Evolutionary conservation across 2,113 vertebrate species (phyloP).

Genomic region (Aviceda subcristata): DNA sequence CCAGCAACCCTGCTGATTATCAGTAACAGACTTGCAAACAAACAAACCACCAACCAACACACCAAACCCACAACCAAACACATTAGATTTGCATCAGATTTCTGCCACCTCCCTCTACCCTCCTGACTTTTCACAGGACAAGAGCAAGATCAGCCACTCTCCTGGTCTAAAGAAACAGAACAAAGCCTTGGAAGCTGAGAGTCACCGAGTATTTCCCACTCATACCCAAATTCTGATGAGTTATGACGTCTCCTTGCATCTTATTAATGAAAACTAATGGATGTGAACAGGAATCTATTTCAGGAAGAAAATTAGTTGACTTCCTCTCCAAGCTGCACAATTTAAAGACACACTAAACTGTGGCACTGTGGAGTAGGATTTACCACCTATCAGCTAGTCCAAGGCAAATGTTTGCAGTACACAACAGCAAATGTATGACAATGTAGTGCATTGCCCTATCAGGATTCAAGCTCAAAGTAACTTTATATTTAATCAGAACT

Average conservation of each 20-base stretch:
- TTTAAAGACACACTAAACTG: neutral
- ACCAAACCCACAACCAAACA: neutral
- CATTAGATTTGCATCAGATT: neutral
- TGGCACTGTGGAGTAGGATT: neutral
- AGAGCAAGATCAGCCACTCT: neutral
- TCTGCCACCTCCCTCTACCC: neutral
- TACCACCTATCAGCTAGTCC: neutral
- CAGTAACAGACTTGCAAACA: neutral
- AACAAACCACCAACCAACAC: neutral
- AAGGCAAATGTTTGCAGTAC: neutral
- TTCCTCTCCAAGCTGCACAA: neutral
- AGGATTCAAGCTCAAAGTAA: neutral
- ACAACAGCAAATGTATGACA: neutral
- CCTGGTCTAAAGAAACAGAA: neutral
- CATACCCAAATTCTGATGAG: constrained; percentile 24
- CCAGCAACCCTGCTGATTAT: neutral
- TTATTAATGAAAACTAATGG: neutral
- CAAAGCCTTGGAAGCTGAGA: neutral
- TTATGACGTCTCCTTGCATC: neutral
- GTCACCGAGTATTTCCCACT: neutral
- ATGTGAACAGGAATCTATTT: neutral
- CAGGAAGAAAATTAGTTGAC: neutral
- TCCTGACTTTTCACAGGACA: neutral
- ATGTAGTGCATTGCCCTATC: neutral
- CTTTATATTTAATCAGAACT: neutral